These are phyloP conservation scores for Semnornis frantzii DNA, from an alignment of 2,113 vertebrate genomes.

Conservation along the genomic window DNA sequence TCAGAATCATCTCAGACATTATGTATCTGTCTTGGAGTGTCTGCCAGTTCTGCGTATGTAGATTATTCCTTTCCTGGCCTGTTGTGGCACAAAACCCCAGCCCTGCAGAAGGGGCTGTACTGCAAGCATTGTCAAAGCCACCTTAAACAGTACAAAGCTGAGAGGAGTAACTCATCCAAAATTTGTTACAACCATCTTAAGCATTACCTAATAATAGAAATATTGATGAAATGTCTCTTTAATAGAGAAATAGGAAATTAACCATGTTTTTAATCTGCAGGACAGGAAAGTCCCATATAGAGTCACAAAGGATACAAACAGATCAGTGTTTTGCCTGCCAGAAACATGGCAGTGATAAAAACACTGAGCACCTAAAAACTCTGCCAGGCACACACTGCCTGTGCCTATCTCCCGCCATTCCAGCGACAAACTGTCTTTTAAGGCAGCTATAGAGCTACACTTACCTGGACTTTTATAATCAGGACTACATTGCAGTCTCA, in stretches of 20 bases:
- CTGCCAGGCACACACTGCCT: not conserved
- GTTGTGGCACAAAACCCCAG: not conserved
- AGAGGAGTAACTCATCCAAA: not conserved
- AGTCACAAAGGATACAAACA: not conserved
- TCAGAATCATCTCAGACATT: not conserved
- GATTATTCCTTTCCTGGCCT: not conserved
- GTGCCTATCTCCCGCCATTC: not conserved
- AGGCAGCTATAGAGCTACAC: not conserved
- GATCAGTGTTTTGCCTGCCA: not conserved
- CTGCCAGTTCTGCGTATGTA: not conserved
- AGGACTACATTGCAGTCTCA: not conserved
- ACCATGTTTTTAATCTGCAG: not conserved
- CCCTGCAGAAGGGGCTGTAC: not conserved
- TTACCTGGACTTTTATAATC: not conserved
- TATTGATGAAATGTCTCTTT: not conserved
- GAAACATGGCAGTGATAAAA: not conserved
- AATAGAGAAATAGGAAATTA: not conserved
- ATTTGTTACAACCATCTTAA: not conserved
- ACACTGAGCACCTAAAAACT: not conserved
- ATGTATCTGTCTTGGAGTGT: not conserved
- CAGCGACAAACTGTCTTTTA: not conserved
- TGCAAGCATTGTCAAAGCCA: fast-evolving
- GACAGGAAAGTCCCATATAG: not conserved
- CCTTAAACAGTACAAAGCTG: not conserved
- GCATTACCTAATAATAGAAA: not conserved